Percentiles rank a stretch among this genome's conserved stretches.
phyloP scores from a whole-genome alignment of 2,888 invertebrate species.

The Helicoverpa assulta region DNA sequence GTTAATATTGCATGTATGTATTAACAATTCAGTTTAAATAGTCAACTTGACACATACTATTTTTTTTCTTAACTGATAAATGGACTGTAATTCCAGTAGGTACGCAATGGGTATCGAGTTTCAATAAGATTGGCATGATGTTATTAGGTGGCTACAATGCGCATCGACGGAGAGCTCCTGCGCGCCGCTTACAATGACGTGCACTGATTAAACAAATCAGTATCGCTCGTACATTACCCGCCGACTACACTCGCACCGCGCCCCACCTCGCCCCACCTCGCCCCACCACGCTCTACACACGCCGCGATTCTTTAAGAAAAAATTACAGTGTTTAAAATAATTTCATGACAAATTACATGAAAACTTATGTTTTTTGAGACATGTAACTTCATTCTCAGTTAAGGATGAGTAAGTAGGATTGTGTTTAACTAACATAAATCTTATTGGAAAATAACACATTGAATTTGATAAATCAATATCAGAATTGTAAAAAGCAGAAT shows the following conservation, averaged over 20 bases:
- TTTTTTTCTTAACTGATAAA: too few relatives aligned
- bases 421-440: not conserved
- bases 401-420: too few relatives aligned
- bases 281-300: slow-evolving; percentile 60
- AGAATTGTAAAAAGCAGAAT: not conserved
- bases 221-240: slow-evolving; percentile 66
- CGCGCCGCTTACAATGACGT: slow-evolving; percentile 55
- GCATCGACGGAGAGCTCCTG: slow-evolving; percentile 49
- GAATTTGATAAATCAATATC: not conserved
- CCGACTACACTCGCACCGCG: slow-evolving; percentile 59
- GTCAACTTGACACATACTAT: too few relatives aligned
- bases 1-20: not conserved
- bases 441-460: not conserved
- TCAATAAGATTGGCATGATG: not conserved
- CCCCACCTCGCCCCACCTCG: slow-evolving; percentile 52
- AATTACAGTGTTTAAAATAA: not conserved
- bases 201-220: slow-evolving; percentile 70
- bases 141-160: not conserved
- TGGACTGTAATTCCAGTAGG: too few relatives aligned
- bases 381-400: not conserved
- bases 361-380: not conserved
- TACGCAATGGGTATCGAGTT: not conserved
- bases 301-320: slow-evolving; percentile 41
- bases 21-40: not conserved
- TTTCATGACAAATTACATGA: not conserved